Evolutionary conservation across 2,888 invertebrate species (phyloP), one percentile per base, ranked within the genome.

Genomic region (Lapara coniferarum): DNA sequence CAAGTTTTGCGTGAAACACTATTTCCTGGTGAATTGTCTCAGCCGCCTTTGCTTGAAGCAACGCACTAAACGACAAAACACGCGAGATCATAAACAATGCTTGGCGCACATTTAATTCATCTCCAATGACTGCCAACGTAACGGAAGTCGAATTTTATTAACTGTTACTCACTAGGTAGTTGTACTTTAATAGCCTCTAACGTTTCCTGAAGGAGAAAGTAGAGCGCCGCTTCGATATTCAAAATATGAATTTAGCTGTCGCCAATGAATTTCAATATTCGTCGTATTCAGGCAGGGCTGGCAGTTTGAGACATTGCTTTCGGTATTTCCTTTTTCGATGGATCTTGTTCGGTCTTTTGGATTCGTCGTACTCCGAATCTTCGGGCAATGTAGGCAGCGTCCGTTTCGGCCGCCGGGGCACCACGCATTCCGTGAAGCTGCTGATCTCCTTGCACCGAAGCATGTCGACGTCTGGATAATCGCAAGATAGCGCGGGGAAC

Each of bases 391-490:
- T 87, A 8, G 93, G 88, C 5, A 93, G 77, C 55, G 81, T 84
- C 53, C 91, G 82, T 73, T 90, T 91, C 1, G 89, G 86, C 0
- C 91, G 83, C 10, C 88, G 80, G 10, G 92, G 91, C 25, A 89
- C 75, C 16, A 91, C 88, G 74, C 90, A 92, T 73, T 92, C 91
- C 0, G 89, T 90, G 66, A 86, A 90, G 72, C 77, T 79, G 68
- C 88, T 89, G n/a, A 84, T 75, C 58, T 91, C 91, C 63, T 89
- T 92, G 70, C 83, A 81, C 76, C 89, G 82, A 70, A 92, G 72
- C 90, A 92, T 90, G 71, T 90, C 91, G 0, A 90, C 88, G 78
- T 91, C 90, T 10, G 87, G 87, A 68, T 88, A 89, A 30, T 83
- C 78, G 46, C 84, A 78, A 68, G 79, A 76, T 46, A 87, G 74